Evolutionary conservation across 2,888 invertebrate genomes (phyloP), one percentile per base, ranked within the genome.

Genomic region (Leptopilina drosophilae): DNA sequence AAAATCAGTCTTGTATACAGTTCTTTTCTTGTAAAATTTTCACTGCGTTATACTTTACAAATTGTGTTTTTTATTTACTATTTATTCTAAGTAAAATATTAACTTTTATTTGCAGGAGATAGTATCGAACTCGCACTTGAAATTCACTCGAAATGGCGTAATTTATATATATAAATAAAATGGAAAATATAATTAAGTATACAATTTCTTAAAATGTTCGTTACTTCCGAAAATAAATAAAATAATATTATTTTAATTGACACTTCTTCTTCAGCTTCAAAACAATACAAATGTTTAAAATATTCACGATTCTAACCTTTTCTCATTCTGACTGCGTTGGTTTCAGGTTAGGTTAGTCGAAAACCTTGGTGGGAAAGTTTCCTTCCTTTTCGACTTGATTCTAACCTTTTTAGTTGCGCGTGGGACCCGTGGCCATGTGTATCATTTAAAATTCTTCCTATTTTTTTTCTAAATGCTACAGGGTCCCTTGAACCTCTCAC

Each of bases 141-240:
- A 59, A 49, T 88, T 46, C 86, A 86, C 66, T 77, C 85, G 40
- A 88, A 87, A 77, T 89, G 88, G 89, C 82, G 80, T 20, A 9
- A 62, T 20, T n/a, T 59, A 15, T 59, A 33, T 3, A 3, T 33
- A 59, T 15, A n/a, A n/a, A 79, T 81, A 64, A 49, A 78, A 42
- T 2, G 5, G 33, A 33, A 33, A 33, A 33, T 5, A 33, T 33
- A n/a, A n/a, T n/a, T n/a, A n/a, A n/a, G n/a, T n/a, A n/a, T 33
- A 33, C 20, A 20, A 20, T 20, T 20, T 20, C 20, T 20, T 20
- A 20, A 20, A 20, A 20, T 20, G 20, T 20, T 20, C 20, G 1
- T 20, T 20, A 20, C 1, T 20, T 20, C 20, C 20, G 20, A 20
- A 20, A 20, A 20, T 20, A 20, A 20, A 20, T 20, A 20, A 20